phyloP scores from a whole-genome alignment of 2,113 vertebrate species.

The Brachyistius frenatus region DNA sequence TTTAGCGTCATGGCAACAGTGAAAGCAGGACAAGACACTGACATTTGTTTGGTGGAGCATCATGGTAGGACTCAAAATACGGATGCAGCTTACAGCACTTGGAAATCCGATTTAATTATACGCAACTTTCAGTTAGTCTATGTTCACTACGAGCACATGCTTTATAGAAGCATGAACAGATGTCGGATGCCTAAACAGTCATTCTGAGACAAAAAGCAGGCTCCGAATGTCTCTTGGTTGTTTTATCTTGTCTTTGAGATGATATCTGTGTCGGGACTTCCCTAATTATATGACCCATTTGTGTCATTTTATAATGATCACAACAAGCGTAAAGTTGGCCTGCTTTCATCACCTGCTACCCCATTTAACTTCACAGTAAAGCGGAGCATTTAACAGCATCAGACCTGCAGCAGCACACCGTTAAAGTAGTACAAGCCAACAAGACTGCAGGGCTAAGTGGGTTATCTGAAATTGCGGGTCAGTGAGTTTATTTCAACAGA shows the following conservation, averaged over 20 bases:
- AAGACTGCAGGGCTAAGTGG: neutral
- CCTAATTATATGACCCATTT: conserved; percentile 2
- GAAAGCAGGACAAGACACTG: too few relatives aligned
- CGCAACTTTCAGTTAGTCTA: too few relatives aligned
- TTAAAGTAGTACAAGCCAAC: conserved; percentile 3
- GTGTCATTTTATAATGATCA: neutral
- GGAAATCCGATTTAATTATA: too few relatives aligned
- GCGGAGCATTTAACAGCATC: conserved; percentile 7
- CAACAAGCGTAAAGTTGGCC: neutral
- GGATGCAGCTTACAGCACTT: too few relatives aligned
- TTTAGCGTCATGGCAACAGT: too few relatives aligned
- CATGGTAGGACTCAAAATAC: too few relatives aligned
- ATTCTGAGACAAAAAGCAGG: too few relatives aligned
- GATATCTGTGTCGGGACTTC: neutral
- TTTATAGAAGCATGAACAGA: too few relatives aligned
- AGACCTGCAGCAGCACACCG: neutral
- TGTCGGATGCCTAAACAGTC: too few relatives aligned
- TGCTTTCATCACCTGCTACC: conserved; percentile 25
- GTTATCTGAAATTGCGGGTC: conserved; percentile 25
- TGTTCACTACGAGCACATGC: too few relatives aligned
- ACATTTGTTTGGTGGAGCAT: too few relatives aligned
- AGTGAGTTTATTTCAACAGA: neutral
- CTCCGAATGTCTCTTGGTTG: neutral
- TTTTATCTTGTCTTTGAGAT: neutral
- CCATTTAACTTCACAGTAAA: conserved; percentile 6